Evolutionary conservation across 2,888 invertebrate species (phyloP), one percentile per base, ranked within the genome.

Genomic region (Deilephila porcellus): DNA sequence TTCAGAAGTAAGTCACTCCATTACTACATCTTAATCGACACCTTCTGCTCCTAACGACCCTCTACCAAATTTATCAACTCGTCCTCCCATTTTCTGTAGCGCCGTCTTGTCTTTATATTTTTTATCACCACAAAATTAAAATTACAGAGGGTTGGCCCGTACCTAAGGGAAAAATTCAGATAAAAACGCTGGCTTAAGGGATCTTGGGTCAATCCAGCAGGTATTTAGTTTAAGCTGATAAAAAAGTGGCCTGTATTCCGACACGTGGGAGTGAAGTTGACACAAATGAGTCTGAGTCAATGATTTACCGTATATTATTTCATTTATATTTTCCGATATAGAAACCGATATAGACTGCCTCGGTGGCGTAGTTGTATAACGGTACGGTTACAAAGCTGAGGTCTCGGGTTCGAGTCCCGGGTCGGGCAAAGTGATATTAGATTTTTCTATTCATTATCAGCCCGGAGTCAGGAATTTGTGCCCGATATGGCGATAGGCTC

Each of bases 131-230:
- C 67, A 67, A 67, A 67, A 52, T 67, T 67, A 25, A 67, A 67
- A 67, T 67, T 52, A 67, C 67, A 17, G 45, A 29, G 52, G 67
- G 45, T 25, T 45, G 52, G 45, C 20, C 52, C 20, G 64, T 52
- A 25, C 52, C 45, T 20, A 14, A 45, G 52, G 56, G 56, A 56
- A 67, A 52, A 67, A 45, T 67, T 67, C 14, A 67, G 67, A 67
- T 67, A 67, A 67, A 67, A 67, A 67, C 45, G 25, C 52, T 52
- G 52, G 67, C 67, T 67, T 52, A 67, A 67, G 67, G 67, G 67
- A 67, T 67, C 52, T 67, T 29, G 67, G 67, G 67, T 67, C 67
- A 67, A 67, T 67, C 67, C 67, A 52, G 67, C 52, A 67, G 67
- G 67, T 67, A 67, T 67, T 64, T 67, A 67, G 45, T 52, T 17